phyloP scores from a whole-genome alignment of 2,888 invertebrate species.

The Saturnia pavonia region DNA sequence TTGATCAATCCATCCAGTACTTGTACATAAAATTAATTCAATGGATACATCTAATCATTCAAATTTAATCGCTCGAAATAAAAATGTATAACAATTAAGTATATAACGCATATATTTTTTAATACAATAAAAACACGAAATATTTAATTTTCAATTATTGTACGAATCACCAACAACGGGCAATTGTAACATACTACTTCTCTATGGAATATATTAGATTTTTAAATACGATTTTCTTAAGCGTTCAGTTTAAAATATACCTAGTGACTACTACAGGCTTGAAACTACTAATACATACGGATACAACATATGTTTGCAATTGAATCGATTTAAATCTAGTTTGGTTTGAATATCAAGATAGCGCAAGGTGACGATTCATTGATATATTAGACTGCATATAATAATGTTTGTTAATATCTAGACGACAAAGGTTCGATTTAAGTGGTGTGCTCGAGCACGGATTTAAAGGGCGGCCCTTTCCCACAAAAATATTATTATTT shows the following conservation, averaged over 20 bases:
- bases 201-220: conserved; percentile 56
- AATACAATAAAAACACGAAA: conserved; percentile 49
- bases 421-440: too few relatives aligned
- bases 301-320: conserved; percentile 30
- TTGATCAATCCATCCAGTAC: not conserved
- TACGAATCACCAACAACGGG: conserved; percentile 61
- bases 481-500: too few relatives aligned
- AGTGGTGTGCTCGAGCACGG: too few relatives aligned
- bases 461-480: too few relatives aligned
- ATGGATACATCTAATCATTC: conserved; percentile 46
- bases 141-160: conserved; percentile 52
- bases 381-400: not conserved
- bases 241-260: conserved; percentile 53
- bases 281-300: conserved; percentile 41
- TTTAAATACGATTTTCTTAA: conserved; percentile 51
- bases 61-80: conserved; percentile 49
- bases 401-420: too few relatives aligned
- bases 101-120: conserved; percentile 42
- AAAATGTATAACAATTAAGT: conserved; percentile 37
- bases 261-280: conserved; percentile 49
- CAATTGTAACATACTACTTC: conserved; percentile 43
- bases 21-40: not conserved
- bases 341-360: not conserved
- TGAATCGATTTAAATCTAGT: not conserved
- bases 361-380: not conserved